Base-by-base conservation (phyloP, 2,888 invertebrate species). In the Meganola albula region DNA sequence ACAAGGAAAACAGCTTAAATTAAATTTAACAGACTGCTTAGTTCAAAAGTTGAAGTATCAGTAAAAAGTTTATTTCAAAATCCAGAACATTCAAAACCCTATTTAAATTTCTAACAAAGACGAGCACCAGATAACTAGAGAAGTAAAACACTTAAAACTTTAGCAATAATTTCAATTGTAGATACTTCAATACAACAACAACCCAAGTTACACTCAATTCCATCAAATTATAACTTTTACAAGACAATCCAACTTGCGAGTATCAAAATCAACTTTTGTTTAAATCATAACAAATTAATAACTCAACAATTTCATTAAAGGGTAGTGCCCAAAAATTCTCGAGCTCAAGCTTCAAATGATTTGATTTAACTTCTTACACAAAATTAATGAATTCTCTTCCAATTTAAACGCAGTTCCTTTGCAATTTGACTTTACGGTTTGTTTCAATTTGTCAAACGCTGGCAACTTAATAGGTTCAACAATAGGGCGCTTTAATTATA, bases 381-480 rank as follows among this genome's bases (percentile, higher is more conserved):
- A 63, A 74, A 76, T 80, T 79, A 78, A 80, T 78, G 75, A 73
- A 72, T 74, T 61, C 60, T 58, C 63, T 64, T 60, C 61, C 64
- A 63, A 64, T 71, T 69, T 62, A 61, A 60, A 67, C 60, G 63
- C 63, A 64, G 68, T 45, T 40, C 26, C 36, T 54, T 52, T 56
- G 71, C 41, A 68, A 72, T 63, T 66, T 62, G 67, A 79, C 75
- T 78, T 77, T 68, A 53, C 67, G 72, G 74, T 75, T 77, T 74
- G 75, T 78, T 74, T 71, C 72, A 78, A 80, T 80, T 80, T 78
- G 73, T 76, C 71, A 69, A 58, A 58, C 72, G 72, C 76, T 77
- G 61, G 65, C 65, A 69, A 73, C 70, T 66, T 75, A 68, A 72
- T 75, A 64, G 66, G 39, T 58, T 67, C 55, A 67, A 77, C 67